These are phyloP conservation scores for Oscheius myriophilus DNA, from an alignment of 2,888 invertebrate genomes.

Conservation along the genomic window DNA sequence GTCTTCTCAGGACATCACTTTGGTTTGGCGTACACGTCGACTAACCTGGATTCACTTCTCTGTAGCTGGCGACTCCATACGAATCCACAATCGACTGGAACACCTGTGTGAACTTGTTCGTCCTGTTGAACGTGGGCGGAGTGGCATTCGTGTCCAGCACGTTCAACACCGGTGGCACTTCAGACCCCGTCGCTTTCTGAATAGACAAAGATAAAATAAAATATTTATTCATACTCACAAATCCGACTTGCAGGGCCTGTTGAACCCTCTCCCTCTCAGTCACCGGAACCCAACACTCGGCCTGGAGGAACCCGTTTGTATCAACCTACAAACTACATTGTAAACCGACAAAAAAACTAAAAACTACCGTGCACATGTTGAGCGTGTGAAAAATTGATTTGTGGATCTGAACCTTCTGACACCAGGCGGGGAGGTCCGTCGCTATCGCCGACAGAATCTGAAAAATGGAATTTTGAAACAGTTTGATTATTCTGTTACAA, in stretches of 20 bases:
- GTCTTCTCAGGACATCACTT: no score
- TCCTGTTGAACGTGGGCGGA: constrained; percentile 94
- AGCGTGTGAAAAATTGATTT: constrained; percentile 97
- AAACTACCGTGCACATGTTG: constrained; percentile 89
- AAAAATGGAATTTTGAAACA: constrained; percentile 7
- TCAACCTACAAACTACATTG: constrained; percentile 75
- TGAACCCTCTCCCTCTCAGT: constrained; percentile 89
- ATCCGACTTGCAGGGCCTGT: constrained; percentile 87
- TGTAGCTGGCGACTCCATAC: constrained; percentile 92
- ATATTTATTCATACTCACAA: constrained; percentile 76
- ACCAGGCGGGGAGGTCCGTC: constrained; percentile 97
- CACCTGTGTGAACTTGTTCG: constrained; percentile 93
- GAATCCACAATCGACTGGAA: constrained; percentile 95
- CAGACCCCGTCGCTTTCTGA: constrained; percentile 84
- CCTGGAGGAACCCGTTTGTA: constrained; percentile 96
- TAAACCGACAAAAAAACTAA: not conserved
- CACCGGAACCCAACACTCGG: constrained; percentile 95
- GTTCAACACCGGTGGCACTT: constrained; percentile 93
- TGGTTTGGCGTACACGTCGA: no score
- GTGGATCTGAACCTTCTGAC: constrained; percentile 92
- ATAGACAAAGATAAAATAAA: not conserved
- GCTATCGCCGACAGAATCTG: constrained; percentile 87
- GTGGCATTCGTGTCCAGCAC: constrained; percentile 87
- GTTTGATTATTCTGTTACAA: no score
- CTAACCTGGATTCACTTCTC: constrained; percentile 96